Percentiles rank a stretch among this genome's conserved stretches.
phyloP scores from a whole-genome alignment of 2,888 invertebrate species.

The Opisthograptis luteolata region DNA sequence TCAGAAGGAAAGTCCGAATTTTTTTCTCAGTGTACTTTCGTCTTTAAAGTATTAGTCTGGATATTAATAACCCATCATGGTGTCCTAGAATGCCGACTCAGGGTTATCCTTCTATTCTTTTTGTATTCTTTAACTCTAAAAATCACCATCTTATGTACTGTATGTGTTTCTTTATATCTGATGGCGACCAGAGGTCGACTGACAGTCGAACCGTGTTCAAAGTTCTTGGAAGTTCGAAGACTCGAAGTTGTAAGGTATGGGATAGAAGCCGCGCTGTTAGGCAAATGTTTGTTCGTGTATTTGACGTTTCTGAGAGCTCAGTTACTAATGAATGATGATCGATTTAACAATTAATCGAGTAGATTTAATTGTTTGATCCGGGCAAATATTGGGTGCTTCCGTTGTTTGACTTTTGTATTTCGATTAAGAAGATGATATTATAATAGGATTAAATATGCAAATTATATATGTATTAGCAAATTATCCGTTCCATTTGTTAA shows the following conservation, averaged over 20 bases:
- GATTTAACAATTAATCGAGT: constrained; percentile 9
- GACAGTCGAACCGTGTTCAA: constrained; percentile 22
- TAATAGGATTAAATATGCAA: not conserved
- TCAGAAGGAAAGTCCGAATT: no score
- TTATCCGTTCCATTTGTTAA: no score
- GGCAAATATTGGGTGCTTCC: constrained; percentile 12
- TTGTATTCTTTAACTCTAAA: no score
- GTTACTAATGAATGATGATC: constrained; percentile 4
- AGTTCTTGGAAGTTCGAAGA: constrained; percentile 27
- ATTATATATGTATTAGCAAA: not conserved
- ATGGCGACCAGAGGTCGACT: constrained; percentile 21
- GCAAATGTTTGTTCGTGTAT: constrained; percentile 13
- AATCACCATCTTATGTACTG: constrained; percentile 8
- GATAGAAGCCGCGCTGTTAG: constrained; percentile 16
- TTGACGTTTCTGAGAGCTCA: constrained; percentile 8
- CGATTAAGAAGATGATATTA: not conserved
- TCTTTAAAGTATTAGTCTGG: no score
- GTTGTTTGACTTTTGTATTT: constrained; percentile 13
- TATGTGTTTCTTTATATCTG: not conserved
- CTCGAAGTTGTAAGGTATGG: constrained; percentile 11
- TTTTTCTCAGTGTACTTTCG: no score
- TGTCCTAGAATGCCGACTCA: no score
- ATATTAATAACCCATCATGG: no score
- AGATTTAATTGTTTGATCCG: constrained; percentile 12
- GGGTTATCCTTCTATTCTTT: no score